Percentiles rank a stretch among this genome's conserved stretches.
phyloP scores from a whole-genome alignment of 2,888 invertebrate species.

The Balanococcus diminutus region DNA sequence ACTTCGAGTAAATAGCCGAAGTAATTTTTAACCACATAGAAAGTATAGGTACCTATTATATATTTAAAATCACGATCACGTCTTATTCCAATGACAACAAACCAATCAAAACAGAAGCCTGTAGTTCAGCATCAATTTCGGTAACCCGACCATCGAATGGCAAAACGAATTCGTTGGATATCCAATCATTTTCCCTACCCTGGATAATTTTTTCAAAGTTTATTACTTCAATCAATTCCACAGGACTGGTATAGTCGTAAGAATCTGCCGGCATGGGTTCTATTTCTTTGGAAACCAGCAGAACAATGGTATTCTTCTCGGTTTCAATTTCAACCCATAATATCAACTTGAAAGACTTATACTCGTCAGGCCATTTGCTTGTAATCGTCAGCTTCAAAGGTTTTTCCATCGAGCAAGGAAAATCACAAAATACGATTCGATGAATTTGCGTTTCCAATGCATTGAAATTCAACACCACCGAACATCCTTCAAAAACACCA shows the following conservation, averaged over 20 bases:
- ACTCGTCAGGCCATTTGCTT: not conserved
- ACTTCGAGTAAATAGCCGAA: too few relatives aligned
- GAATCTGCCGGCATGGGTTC: not conserved
- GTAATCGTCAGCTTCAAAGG: slow-evolving; percentile 1
- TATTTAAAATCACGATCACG: too few relatives aligned
- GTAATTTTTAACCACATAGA: too few relatives aligned
- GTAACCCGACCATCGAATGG: slow-evolving; percentile 17
- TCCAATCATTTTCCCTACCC: not conserved
- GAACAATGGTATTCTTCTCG: not conserved
- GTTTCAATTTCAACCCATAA: slow-evolving; percentile 11
- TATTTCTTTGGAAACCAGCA: not conserved
- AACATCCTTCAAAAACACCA: slow-evolving; percentile 52
- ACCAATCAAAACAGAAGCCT: not conserved
- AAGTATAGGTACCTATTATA: too few relatives aligned
- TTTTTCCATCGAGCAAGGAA: not conserved
- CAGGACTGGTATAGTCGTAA: not conserved
- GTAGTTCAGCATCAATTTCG: not conserved
- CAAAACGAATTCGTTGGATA: slow-evolving; percentile 8
- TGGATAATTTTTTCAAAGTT: slow-evolving; percentile 8
- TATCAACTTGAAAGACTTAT: slow-evolving; percentile 4
- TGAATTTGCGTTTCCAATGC: slow-evolving; percentile 8
- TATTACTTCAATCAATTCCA: not conserved
- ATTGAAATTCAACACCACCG: slow-evolving; percentile 47
- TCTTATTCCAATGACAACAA: not conserved
- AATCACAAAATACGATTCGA: slow-evolving; percentile 43